phyloP scores from a whole-genome alignment of 2,113 vertebrate species.

The Gnathonemus longibarbis region DNA sequence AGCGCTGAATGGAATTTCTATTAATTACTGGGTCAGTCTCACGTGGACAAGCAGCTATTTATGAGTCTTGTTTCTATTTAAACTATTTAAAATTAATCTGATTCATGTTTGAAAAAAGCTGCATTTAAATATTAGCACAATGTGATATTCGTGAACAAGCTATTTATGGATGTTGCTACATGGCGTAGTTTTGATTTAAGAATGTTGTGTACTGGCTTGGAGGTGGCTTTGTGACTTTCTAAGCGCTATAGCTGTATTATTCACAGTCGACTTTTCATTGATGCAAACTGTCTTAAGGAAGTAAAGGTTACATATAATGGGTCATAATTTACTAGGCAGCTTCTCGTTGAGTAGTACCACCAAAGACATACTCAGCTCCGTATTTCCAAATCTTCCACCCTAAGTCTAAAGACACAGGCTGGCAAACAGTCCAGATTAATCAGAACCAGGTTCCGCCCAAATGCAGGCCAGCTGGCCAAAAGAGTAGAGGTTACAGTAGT shows the following conservation, averaged over 20 bases:
- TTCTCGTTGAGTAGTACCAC: background rate
- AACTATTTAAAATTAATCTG: background rate
- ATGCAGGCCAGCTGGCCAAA: background rate
- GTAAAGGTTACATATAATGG: background rate
- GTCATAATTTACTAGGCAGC: background rate
- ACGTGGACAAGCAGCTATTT: background rate
- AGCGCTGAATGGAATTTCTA: background rate
- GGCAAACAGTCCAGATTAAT: background rate
- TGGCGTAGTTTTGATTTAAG: background rate
- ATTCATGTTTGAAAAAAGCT: background rate
- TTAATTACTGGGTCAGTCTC: background rate
- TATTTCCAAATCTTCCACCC: background rate
- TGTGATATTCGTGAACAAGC: background rate
- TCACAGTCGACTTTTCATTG: background rate
- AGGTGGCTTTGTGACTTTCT: background rate
- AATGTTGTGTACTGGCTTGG: background rate
- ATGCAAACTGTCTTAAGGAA: background rate
- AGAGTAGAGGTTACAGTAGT: background rate
- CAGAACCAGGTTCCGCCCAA: background rate
- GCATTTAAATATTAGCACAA: background rate
- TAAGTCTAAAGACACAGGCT: background rate
- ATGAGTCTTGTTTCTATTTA: background rate
- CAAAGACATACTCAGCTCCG: background rate
- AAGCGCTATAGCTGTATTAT: background rate
- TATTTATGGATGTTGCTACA: background rate